Base-by-base conservation (phyloP, 1,140 invertebrate species). In the Trachelipus rathkii region DNA sequence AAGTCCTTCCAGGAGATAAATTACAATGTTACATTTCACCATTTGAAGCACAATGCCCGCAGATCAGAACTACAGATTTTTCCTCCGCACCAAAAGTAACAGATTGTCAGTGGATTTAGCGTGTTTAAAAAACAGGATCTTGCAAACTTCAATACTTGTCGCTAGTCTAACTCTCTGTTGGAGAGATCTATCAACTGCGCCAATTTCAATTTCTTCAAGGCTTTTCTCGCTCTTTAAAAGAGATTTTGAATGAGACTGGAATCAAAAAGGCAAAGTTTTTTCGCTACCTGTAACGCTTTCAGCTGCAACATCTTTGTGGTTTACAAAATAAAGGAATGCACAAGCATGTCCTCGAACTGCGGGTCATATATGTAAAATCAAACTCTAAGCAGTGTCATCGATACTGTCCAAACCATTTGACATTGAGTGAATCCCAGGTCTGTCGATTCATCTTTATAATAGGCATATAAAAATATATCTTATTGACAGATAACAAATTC, bases 261-360 rank as follows among this genome's bases (percentile, higher is more conserved):
- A 99, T 90, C 10, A 98, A 84, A 87, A 98, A 99, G 0, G 95
- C 95, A 68, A 98, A 84, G 0, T 99, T 87, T 99, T 99, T 0
- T 96, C 96, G 84, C 95, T 97, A 4, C 96, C 96, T 23, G 96
- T 99, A 0, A 97, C 93, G 44, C 96, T 96, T 87, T 98, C 95
- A 8, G 92, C 96, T 6, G 92, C 94, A n/a, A 98, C 93, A 89
- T 99, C 96, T 87, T 97, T 97, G 76, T 93, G 92, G 44, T 89
- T 90, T 21, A 98, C n/a, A 83, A 74, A 98, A 87, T 67, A 95
- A 85, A n/a, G 96, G 96, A 83, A 98, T 98, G 78, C 92, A 92
- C n/a, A n/a, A 5, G 94, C 92, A 23, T n/a, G n/a, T n/a, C 92
- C 92, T 85, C 91, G 90, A 24, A 92, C 90, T 33, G 91, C n/a